phyloP scores from a whole-genome alignment of 2,888 invertebrate species.

The Atethmia centrago region DNA sequence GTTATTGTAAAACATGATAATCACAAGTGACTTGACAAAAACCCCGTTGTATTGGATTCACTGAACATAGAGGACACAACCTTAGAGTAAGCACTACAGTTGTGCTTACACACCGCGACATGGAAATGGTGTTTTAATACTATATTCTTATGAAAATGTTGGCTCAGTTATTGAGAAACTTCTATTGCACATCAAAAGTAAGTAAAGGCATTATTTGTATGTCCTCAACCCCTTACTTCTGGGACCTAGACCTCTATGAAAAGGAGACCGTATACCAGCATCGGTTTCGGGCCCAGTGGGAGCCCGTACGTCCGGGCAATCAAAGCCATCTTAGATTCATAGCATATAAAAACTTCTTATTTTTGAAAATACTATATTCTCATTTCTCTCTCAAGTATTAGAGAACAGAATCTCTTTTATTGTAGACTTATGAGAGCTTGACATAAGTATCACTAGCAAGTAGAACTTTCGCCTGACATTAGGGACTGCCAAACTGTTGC shows the following conservation, averaged over 20 bases:
- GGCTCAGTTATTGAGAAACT: constrained; percentile 16
- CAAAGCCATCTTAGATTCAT: not conserved
- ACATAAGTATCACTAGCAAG: too few relatives aligned
- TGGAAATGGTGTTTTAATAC: constrained; percentile 48
- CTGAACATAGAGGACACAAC: constrained; percentile 56
- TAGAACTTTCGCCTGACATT: too few relatives aligned
- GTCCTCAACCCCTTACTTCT: not conserved
- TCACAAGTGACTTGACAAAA: constrained; percentile 17
- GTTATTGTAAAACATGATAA: constrained; percentile 20
- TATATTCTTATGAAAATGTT: constrained; percentile 13
- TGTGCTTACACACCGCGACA: constrained; percentile 42
- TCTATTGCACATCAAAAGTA: constrained; percentile 19
- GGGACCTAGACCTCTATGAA: too few relatives aligned
- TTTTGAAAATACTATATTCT: not conserved
- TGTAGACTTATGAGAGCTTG: not conserved
- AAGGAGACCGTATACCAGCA: not conserved
- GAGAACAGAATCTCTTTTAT: not conserved
- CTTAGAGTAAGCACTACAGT: constrained; percentile 30
- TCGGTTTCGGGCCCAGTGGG: not conserved
- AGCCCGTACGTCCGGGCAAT: not conserved
- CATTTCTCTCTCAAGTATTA: too few relatives aligned
- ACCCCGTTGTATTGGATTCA: constrained; percentile 42
- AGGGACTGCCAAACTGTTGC: too few relatives aligned
- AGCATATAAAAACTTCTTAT: not conserved
- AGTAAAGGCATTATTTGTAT: not conserved